Evolutionary conservation across 2,888 invertebrate genomes (phyloP), one percentile per base, ranked within the genome.

Genomic region (Temnothorax unifasciatus): DNA sequence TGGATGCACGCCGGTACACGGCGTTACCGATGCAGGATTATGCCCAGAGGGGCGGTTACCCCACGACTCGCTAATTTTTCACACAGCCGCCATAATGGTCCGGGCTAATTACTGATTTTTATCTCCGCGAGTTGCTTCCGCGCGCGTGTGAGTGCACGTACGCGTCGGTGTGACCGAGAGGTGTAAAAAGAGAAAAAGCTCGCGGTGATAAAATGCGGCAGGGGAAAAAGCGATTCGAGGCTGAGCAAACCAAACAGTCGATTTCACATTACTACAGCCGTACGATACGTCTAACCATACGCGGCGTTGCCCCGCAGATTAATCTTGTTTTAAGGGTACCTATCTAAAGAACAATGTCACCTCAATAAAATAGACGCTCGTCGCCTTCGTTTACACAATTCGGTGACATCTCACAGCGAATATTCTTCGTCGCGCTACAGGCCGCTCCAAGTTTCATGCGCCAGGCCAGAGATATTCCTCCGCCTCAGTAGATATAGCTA

Each of bases 21-120:
- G 90, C 86, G 90, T 92, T 90, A 92, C 89, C 92, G 91, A 89
- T 90, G 90, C 91, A 90, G 92, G 93, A 93, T 93, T 93, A 93
- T 93, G 92, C 94, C 94, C 94, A 92, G 92, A 93, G 94, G 94
- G 94, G 92, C 92, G 94, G 94, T 94, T 94, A 93, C 93, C 93
- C 93, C 92, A 86, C 90, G 92, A 92, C 93, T 93, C 92, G 94
- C 94, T 94, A 94, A 94, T 94, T 94, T 94, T 94, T 94, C 94
- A 94, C 94, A 93, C 93, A 92, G 91, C 92, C 92, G 92, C 93
- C 94, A 93, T 94, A 94, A 94, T 94, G 94, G 94, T 93, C 93
- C 93, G 89, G 93, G 94, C 94, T 94, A 94, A 95, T 94, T 94
- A 94, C 94, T 94, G 94, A 94, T 94, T 94, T 94, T 94, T 94